Evolutionary conservation across 2,113 vertebrate species (phyloP), one percentile per base, ranked within the genome.

Genomic region (Sminthopsis crassicaudata): DNA sequence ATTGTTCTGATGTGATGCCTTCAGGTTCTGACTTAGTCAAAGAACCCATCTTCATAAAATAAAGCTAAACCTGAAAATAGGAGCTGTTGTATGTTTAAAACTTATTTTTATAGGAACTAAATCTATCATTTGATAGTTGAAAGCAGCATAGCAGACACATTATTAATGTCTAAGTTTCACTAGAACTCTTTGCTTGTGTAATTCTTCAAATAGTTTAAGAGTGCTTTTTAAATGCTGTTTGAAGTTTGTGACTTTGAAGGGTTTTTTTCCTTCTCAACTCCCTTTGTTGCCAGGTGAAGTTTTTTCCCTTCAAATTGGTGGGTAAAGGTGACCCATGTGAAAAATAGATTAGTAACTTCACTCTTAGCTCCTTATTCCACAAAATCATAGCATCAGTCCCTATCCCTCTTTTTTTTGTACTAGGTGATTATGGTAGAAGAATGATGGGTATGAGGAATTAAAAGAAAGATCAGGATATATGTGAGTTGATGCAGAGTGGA

Each of bases 211-310:
- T 46, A 50, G 48, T 91, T 95, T 55, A 48, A 94, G 19, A 11
- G 42, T 90, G 8, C 89, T 84, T 76, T 94, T 53, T 16, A 93
- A 93, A 91, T 95, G 76, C 94, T 55, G 52, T 53, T 95, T 94
- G 90, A 91, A 93, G 52, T 25, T 54, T 54, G 90, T 93, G 52
- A 19, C 51, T 95, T 91, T 91, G 93, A 90, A 94, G 89, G 27
- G 24, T 92, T 94, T 46, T 46, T 9, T 1, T 60, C 42, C 55
- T 53, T 92, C 52, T 36, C 30, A 88, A 91, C 48, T 53, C 92
- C 42, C 46, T 52, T 36, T 90, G 4, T 93, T 84, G 67, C n/a
- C 16, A 84, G 19, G 36, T 84, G 42, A n/a, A 19, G 0, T 36
- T 67, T 76, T 76, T 84, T 42, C 90, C 55, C 76, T 93, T 89